A percentile compares a stretch with the other conserved stretches of the same genome.
Conservation (phyloP, 2,113 vertebrate genomes). For the Neolamprologus tretocephalus region DNA sequence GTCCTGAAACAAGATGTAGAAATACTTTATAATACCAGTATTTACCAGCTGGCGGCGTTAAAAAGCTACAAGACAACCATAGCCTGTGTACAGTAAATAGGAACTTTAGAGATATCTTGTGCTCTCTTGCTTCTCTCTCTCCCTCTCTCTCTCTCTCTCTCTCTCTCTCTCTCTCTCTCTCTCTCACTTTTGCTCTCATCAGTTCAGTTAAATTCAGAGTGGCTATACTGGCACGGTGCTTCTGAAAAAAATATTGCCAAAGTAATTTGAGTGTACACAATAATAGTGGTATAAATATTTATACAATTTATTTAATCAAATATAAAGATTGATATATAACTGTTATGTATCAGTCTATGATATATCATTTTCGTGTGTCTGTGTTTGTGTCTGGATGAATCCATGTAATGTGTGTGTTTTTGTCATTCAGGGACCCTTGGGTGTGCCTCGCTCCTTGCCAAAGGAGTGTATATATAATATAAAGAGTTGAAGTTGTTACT, state of each 20-base stretch:
- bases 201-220: background rate
- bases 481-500: background rate
- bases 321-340: background rate
- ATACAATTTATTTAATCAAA: background rate
- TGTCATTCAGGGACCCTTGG: background rate
- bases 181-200: background rate
- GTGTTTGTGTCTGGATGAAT: background rate
- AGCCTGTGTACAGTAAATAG: background rate
- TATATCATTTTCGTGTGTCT: background rate
- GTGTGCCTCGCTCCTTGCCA: background rate
- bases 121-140: background rate
- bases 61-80: background rate
- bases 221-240: background rate
- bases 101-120: background rate
- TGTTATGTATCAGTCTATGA: background rate
- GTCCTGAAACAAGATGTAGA: background rate
- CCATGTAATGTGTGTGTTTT: background rate
- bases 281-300: background rate
- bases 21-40: background rate
- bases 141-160: background rate
- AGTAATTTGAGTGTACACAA: background rate
- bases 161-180: background rate
- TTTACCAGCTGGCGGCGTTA: slow-evolving; percentile 39
- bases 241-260: background rate
- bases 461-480: background rate